These are phyloP conservation scores for Thysanoteuthis rhombus DNA, from an alignment of 2,888 invertebrate species.

Conservation along the genomic window DNA sequence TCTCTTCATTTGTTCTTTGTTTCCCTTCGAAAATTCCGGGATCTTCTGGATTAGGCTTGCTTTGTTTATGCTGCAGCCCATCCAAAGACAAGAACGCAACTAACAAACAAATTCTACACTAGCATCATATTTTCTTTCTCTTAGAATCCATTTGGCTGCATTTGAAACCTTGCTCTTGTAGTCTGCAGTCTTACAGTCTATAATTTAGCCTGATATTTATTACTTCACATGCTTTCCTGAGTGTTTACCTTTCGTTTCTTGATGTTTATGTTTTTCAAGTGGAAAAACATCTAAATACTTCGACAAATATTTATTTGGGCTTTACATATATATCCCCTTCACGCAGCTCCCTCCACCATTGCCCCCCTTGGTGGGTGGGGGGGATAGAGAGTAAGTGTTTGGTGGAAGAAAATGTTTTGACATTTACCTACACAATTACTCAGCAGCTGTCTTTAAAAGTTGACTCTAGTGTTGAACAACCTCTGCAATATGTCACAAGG, in stretches of 20 bases:
- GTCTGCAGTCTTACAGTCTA: no score
- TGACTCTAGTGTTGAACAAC: background rate
- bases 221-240: background rate
- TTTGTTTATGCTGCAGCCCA: no score
- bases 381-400: no score
- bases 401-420: background rate
- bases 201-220: no score
- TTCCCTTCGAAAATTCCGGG: no score
- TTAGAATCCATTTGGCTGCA: no score
- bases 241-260: background rate
- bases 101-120: no score
- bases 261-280: background rate
- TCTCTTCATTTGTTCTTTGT: no score
- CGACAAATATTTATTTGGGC: background rate
- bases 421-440: background rate
- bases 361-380: background rate
- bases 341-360: background rate
- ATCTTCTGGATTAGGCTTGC: no score
- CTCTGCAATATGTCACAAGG: background rate
- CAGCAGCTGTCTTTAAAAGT: background rate
- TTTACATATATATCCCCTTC: background rate
- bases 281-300: background rate
- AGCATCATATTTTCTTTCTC: no score
- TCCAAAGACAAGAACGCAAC: no score
- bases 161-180: no score